Conservation (phyloP, 64 coral and sea anemone genomes). For the Montipora foliosa region DNA sequence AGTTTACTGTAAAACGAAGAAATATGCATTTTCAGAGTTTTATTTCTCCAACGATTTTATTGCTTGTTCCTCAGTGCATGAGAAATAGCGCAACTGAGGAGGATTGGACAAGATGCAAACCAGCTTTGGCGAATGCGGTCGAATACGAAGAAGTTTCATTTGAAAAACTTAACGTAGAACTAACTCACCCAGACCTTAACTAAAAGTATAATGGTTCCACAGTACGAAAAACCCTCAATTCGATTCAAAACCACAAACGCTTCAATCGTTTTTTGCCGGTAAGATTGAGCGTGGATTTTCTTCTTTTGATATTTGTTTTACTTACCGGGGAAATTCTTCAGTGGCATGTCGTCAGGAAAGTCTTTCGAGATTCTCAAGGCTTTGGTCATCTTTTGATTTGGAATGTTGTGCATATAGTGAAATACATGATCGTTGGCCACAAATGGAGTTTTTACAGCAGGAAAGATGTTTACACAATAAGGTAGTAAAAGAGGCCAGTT, state of each 20-base stretch:
- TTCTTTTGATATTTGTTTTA: not conserved
- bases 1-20: not conserved
- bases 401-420: not conserved
- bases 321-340: slow-evolving; percentile 54
- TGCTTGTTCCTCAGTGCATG: no score
- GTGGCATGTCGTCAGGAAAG: not conserved
- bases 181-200: no score
- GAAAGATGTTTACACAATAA: not conserved
- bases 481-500: not conserved
- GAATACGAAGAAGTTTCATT: no score
- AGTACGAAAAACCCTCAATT: not conserved
- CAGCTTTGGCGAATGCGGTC: not conserved
- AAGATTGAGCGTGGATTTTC: not conserved
- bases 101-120: no score
- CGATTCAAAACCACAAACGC: not conserved
- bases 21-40: not conserved
- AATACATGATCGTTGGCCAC: not conserved
- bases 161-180: no score
- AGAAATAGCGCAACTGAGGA: no score
- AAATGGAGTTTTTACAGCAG: not conserved
- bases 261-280: not conserved
- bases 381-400: not conserved
- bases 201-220: no score
- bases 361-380: not conserved
- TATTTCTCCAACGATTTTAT: not conserved